These are phyloP conservation scores for Taurulus bubalis DNA, from an alignment of 2,113 vertebrate genomes.

Conservation along the genomic window DNA sequence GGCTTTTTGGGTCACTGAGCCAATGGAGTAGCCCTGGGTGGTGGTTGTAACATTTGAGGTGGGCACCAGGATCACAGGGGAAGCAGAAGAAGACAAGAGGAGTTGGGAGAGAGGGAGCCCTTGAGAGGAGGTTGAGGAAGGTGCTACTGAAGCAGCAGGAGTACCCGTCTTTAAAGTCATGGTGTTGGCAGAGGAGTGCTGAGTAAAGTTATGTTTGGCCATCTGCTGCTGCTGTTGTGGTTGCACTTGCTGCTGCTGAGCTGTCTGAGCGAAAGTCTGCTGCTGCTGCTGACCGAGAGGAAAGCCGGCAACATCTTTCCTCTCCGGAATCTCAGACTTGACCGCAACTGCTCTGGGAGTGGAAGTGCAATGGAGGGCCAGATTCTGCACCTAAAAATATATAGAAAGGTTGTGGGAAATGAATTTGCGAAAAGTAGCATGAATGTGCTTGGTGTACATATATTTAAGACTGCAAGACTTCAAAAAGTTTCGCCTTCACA, in stretches of 20 bases:
- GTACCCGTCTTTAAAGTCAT: slow-evolving; percentile 73
- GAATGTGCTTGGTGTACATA: background rate
- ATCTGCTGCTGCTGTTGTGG: slow-evolving; percentile 84
- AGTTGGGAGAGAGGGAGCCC: slow-evolving; percentile 89
- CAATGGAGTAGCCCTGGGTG: slow-evolving; percentile 86
- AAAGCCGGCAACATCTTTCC: slow-evolving; percentile 85
- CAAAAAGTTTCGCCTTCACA: background rate
- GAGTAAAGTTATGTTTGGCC: slow-evolving; percentile 69
- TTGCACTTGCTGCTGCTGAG: slow-evolving; percentile 88
- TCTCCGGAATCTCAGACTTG: slow-evolving; percentile 83
- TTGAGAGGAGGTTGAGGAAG: slow-evolving; percentile 81
- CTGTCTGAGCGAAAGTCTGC: slow-evolving; percentile 71
- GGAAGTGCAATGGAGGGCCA: slow-evolving; percentile 82
- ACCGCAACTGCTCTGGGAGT: slow-evolving; percentile 72
- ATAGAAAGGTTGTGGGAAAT: background rate
- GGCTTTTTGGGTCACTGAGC: slow-evolving; percentile 86
- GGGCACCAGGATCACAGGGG: slow-evolving; percentile 83
- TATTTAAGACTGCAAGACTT: background rate
- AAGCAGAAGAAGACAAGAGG: slow-evolving; percentile 89
- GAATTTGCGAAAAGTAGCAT: background rate
- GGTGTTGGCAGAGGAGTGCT: slow-evolving; percentile 65
- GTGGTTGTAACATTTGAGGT: slow-evolving; percentile 82
- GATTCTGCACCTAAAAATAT: slow-evolving; percentile 80
- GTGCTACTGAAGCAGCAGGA: slow-evolving; percentile 67
- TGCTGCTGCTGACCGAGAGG: slow-evolving; percentile 86